Percentiles rank a stretch among this genome's conserved stretches.
Evolutionary conservation across 2,797 vertebrate species (phyloP).

Genomic region (Chelidonichthys spinosus): DNA sequence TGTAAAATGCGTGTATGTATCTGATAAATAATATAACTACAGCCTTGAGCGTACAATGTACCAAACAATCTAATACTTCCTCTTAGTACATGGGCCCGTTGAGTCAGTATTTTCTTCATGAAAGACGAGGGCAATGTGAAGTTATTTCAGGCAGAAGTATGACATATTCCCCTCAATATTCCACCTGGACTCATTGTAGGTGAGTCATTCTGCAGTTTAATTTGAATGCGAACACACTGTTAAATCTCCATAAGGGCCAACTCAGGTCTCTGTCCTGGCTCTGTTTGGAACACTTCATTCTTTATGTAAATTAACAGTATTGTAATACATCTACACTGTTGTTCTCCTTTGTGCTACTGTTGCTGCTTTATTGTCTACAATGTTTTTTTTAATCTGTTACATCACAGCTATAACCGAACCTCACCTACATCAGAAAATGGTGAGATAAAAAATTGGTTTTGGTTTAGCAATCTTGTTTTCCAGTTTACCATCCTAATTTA

Average conservation of each 20-base stretch:
- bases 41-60: not conserved
- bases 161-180: not conserved
- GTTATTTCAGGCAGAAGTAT: conserved; percentile 10
- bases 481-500: not conserved
- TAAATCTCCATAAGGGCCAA: too few relatives aligned
- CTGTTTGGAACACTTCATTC: too few relatives aligned
- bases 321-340: too few relatives aligned
- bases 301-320: too few relatives aligned
- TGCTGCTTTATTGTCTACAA: too few relatives aligned
- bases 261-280: too few relatives aligned
- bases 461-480: not conserved
- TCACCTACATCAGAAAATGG: not conserved
- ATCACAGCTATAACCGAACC: not conserved
- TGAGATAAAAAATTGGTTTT: not conserved
- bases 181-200: not conserved
- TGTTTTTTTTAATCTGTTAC: not conserved
- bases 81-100: not conserved
- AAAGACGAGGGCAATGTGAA: not conserved
- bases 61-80: not conserved
- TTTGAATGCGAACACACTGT: conserved; percentile 3
- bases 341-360: too few relatives aligned
- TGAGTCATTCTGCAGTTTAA: not conserved
- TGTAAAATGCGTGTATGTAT: too few relatives aligned
- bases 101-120: not conserved
- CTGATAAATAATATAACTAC: too few relatives aligned